Evolutionary conservation across 2,797 vertebrate genomes (phyloP), one percentile per base, ranked within the genome.

Genomic region (Anguilla megastoma): DNA sequence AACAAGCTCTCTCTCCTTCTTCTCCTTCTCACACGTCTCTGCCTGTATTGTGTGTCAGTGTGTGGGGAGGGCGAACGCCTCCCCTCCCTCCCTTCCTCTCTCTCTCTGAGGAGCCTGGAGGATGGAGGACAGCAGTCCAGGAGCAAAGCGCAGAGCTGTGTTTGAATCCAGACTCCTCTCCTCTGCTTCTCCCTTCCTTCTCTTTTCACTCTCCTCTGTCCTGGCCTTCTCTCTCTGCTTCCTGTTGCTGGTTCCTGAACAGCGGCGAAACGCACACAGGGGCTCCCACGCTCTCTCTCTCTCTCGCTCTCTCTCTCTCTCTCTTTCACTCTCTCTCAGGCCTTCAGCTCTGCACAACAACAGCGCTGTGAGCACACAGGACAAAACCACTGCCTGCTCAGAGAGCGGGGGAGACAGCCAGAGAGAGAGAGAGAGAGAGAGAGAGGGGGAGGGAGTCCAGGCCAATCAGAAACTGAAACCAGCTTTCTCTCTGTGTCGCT

Each of bases 261-360:
- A 16, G 71, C 27, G 71, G 71, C 3, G 33, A 41, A 69, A 69
- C 7, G 60, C 60, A 66, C 18, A 33, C 69, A 69, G 7, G 4
- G 0, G 3, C 66, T 33, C n/a, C 27, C 7, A 36, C 90, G 89
- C 89, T 79, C 52, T 86, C 66, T 85, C 80, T n/a, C 85, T 87
- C 85, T 89, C 83, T 89, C 87, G 60, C 60, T 89, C 87, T 90
- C 85, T 58, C 69, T 86, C 85, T 89, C 88, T 54, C 85, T 88
- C 45, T 84, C 85, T 86, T 85, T 86, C 87, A 86, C 84, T 91
- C 84, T 90, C 91, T 88, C 88, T 74, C 86, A 88, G 82, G 89
- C 52, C 95, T 96, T 95, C 96, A 95, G 96, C 95, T 95, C 95
- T 96, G 96, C 96, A 96, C 96, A 96, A 97, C 96, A 97, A 97